Base-by-base conservation (phyloP, 2,888 invertebrate genomes). In the Apamea epomidion region DNA sequence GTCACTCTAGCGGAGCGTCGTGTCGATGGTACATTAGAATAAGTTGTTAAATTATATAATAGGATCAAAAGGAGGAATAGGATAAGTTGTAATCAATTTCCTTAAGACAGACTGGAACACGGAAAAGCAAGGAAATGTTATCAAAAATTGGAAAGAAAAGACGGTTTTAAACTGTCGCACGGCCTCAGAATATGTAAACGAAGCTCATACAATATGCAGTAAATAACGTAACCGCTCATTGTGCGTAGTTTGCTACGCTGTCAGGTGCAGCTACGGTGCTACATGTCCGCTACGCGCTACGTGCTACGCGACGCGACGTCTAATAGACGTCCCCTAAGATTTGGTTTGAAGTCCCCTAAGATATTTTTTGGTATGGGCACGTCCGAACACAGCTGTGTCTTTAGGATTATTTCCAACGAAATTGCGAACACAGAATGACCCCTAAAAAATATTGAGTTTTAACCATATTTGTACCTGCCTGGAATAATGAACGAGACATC, bases 151-250 rank as follows among this genome's bases (percentile, higher is more conserved):
- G 62, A 37, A 51, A 78, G 32, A 70, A 73, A 71, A 60, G 37
- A 75, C 72, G 71, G 77, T 72, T 80, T 74, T 42, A 67, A 76
- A 75, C 58, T 71, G 77, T 76, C 14, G 65, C 72, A 77, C 72
- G 60, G 65, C 58, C 58, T 64, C 74, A 14, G 88, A 78, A 83
- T 77, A 71, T 73, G 80, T 80, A 73, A 83, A 81, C 71, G 79
- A 79, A 69, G 76, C 87, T 84, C 82, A 80, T 80, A 81, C 82
- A 82, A 88, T 88, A 82, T 88, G 87, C 87, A 88, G 89, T 88
- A 88, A 89, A 88, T 88, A 87, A 89, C 81, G 68, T 81, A 80
- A 87, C 81, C 87, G 80, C 79, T 81, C 76, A 87, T 83, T 88
- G 89, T 85, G 87, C 83, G 87, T 87, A 76, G 83, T 74, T 73